Evolutionary conservation across 2,113 vertebrate species (phyloP).

Genomic region (Tachysurus vachellii): DNA sequence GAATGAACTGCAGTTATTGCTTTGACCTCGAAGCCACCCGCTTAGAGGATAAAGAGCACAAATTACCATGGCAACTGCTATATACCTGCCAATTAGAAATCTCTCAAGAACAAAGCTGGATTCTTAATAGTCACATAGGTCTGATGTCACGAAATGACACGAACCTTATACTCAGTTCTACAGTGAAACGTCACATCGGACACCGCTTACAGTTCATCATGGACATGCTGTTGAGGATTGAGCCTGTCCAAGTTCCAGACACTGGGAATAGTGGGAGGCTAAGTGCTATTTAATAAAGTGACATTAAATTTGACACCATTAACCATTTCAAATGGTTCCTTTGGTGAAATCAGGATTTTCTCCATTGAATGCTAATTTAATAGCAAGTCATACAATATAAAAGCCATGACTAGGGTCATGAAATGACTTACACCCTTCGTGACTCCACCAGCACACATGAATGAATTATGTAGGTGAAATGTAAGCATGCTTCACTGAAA

Average conservation of each 20-base stretch:
- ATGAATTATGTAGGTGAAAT: neutral
- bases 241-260: neutral
- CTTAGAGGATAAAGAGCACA: neutral
- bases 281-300: neutral
- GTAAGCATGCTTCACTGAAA: neutral
- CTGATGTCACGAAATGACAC: neutral
- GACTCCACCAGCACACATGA: neutral
- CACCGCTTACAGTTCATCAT: neutral
- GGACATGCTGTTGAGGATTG: neutral
- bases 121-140: neutral
- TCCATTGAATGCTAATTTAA: neutral
- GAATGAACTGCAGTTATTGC: constrained; percentile 15
- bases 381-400: neutral
- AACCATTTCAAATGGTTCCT: neutral
- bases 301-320: neutral
- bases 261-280: neutral
- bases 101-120: neutral
- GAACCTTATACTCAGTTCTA: neutral
- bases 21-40: constrained; percentile 20
- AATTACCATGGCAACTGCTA: constrained; percentile 29
- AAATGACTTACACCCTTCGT: neutral
- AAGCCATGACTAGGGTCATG: neutral
- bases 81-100: constrained; percentile 18
- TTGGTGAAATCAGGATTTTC: neutral
- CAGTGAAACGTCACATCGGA: neutral